These are phyloP conservation scores for Metopia argyrocephala DNA, from an alignment of 2,888 invertebrate species.

Conservation along the genomic window DNA sequence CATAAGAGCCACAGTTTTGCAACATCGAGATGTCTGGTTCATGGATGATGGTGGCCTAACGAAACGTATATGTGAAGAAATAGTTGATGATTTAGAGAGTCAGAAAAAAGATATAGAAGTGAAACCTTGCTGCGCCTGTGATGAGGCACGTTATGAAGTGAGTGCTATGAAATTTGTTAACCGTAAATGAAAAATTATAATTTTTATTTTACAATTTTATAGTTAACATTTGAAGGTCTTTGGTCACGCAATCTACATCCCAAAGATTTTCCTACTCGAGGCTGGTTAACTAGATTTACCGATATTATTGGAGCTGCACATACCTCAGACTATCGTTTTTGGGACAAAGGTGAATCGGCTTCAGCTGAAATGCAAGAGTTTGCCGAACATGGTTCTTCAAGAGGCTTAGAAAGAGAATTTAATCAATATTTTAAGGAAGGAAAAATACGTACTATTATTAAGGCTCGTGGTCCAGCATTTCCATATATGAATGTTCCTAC, in stretches of 20 bases:
- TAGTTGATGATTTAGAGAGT: constrained; percentile 81
- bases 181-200: not conserved
- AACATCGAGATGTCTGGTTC: constrained; percentile 87
- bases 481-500: constrained; percentile 91
- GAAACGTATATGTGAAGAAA: constrained; percentile 85
- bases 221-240: constrained; percentile 93
- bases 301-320: constrained; percentile 98
- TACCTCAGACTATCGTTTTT: constrained; percentile 90
- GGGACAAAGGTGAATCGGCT: constrained; percentile 93
- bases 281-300: constrained; percentile 94
- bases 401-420: constrained; percentile 93
- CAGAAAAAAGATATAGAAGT: constrained; percentile 82
- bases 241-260: constrained; percentile 98
- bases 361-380: constrained; percentile 93
- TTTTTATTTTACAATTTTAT: constrained; percentile 36
- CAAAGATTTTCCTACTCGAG: constrained; percentile 93
- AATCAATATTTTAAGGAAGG: constrained; percentile 87
- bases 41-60: constrained; percentile 88
- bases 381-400: constrained; percentile 95
- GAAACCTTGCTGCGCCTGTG: constrained; percentile 92
- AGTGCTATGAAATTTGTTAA: too few species aligned
- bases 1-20: constrained; percentile 88
- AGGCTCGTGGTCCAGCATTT: constrained; percentile 94
- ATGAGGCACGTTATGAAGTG: constrained; percentile 98
- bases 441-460: constrained; percentile 93